A percentile compares a stretch with the other conserved stretches of the same genome.
phyloP scores from a whole-genome alignment of 1,140 invertebrate species.

The Heterodera carotae region DNA sequence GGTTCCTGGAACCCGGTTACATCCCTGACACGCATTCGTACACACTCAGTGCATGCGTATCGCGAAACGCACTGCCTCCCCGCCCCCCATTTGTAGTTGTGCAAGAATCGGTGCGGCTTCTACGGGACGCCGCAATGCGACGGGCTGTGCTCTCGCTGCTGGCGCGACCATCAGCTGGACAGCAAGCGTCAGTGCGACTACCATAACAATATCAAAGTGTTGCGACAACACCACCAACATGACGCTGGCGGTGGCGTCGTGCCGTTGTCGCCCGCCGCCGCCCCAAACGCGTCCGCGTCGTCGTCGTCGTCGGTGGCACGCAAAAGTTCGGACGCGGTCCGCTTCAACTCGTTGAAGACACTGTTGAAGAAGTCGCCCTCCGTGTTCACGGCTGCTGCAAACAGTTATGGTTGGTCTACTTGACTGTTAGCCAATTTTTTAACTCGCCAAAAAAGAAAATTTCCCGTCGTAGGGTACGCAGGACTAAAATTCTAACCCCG shows the following conservation, averaged over 20 bases:
- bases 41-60: too few relatives aligned
- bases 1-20: too few relatives aligned
- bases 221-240: constrained; percentile 2
- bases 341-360: constrained; percentile 33
- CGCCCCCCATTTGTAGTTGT: constrained; percentile 72
- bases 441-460: too few relatives aligned
- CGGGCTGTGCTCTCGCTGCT: constrained; percentile 91
- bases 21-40: too few relatives aligned
- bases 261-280: too few relatives aligned
- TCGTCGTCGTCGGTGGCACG: background rate
- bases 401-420: background rate
- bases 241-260: too few relatives aligned
- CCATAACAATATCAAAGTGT: constrained; percentile 20
- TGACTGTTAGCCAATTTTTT: too few relatives aligned
- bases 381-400: constrained; percentile 36
- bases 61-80: too few relatives aligned
- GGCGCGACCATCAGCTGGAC: constrained; percentile 66
- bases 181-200: constrained; percentile 26
- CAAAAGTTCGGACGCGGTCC: constrained; percentile 22
- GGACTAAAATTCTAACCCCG: too few relatives aligned
- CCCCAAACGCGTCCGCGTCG: background rate
- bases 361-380: constrained; percentile 43
- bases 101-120: constrained; percentile 91
- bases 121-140: constrained; percentile 96
- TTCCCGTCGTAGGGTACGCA: too few relatives aligned